Conservation (phyloP, 2,113 vertebrate species). For the Octodon degus region DNA sequence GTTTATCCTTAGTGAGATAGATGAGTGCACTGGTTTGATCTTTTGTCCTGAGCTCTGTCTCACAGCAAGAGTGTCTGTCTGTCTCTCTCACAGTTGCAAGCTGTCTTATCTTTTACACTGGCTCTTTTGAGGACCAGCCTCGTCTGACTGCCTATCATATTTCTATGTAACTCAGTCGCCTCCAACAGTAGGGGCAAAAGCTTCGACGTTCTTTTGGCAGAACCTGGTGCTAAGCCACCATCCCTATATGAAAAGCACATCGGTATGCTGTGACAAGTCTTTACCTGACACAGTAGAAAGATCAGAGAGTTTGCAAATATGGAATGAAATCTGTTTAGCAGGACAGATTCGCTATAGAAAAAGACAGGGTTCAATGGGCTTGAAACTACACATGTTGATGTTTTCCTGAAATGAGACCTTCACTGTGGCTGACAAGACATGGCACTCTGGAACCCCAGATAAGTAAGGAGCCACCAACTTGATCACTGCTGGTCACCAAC, state of each 20-base stretch:
- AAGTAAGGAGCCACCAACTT: background rate
- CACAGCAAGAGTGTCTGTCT: too few species aligned
- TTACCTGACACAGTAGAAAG: background rate
- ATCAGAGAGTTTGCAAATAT: background rate
- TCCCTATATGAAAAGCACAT: slow-evolving; percentile 16
- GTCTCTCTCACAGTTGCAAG: too few species aligned
- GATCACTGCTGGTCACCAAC: background rate
- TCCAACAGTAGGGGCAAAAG: background rate
- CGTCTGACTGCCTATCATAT: too few species aligned
- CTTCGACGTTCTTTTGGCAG: background rate
- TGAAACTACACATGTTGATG: background rate
- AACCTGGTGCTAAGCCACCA: background rate
- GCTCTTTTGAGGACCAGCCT: too few species aligned
- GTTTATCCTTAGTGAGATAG: too few species aligned
- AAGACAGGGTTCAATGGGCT: background rate
- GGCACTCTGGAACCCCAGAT: background rate
- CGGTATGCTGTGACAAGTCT: background rate
- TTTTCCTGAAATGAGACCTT: background rate
- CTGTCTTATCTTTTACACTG: too few species aligned
- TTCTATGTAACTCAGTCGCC: too few species aligned
- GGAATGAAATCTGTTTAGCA: background rate
- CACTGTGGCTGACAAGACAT: background rate
- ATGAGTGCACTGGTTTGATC: too few species aligned
- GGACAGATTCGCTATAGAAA: background rate
- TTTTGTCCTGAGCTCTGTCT: too few species aligned